Conservation (phyloP, 2,797 vertebrate species). For the Alexandromys oeconomus region DNA sequence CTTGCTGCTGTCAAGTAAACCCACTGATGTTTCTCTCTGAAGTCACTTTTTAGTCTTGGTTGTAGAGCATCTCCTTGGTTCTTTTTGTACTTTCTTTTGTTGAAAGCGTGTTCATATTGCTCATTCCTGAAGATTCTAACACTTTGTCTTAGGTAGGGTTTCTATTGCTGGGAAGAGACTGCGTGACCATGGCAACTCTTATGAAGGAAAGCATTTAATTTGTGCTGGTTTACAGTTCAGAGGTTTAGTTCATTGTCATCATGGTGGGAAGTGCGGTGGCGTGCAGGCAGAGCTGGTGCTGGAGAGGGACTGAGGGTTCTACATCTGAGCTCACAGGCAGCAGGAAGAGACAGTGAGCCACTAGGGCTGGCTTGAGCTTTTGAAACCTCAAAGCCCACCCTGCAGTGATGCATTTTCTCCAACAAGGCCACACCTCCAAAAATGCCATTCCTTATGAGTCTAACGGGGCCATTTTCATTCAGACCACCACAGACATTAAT, state of each 20-base stretch:
- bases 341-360: not conserved
- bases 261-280: no score
- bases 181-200: no score
- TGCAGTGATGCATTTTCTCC: not conserved
- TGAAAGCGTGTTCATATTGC: fast-evolving
- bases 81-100: not conserved
- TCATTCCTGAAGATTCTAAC: not conserved
- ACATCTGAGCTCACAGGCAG: not conserved
- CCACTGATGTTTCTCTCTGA: not conserved
- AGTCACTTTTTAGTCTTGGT: not conserved
- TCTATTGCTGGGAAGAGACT: no score
- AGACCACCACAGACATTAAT: not conserved
- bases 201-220: no score
- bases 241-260: no score
- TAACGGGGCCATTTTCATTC: not conserved
- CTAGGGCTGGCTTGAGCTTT: not conserved
- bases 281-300: no score
- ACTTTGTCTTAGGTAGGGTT: no score
- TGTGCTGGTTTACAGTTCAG: no score
- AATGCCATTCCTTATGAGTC: not conserved
- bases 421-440: not conserved
- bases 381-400: not conserved
- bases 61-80: not conserved
- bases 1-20: not conserved
- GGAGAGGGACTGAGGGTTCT: not conserved